Conservation (phyloP, 2,888 invertebrate genomes). For the Chironomus riparius region DNA sequence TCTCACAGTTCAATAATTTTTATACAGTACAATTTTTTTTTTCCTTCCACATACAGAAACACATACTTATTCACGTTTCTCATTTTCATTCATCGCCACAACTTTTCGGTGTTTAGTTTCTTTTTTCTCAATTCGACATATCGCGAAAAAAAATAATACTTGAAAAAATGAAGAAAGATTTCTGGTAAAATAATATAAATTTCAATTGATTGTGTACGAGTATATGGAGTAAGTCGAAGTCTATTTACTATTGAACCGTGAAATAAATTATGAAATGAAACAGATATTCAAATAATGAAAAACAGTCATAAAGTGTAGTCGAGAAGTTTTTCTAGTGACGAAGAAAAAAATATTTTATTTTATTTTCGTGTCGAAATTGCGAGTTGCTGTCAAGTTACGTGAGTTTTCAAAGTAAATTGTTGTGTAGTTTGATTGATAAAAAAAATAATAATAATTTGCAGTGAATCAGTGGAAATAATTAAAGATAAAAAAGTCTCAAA, state of each 20-base stretch:
- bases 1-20: slow-evolving; percentile 21
- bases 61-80: background rate
- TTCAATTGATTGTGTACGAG: background rate
- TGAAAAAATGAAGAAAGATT: background rate
- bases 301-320: no score
- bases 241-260: background rate
- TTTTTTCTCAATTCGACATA: background rate
- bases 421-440: no score
- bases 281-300: no score
- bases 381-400: no score
- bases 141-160: background rate
- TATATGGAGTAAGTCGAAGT: background rate
- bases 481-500: no score
- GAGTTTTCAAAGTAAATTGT: no score
- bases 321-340: no score
- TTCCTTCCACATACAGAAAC: background rate
- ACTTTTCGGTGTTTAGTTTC: slow-evolving; percentile 1
- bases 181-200: background rate
- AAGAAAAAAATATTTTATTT: no score
- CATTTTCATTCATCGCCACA: background rate
- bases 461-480: no score
- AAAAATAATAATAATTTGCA: no score
- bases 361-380: no score
- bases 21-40: no score
- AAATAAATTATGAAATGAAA: background rate